These are phyloP conservation scores for Tiliacea aurago DNA, from an alignment of 2,888 invertebrate species.

Conservation along the genomic window DNA sequence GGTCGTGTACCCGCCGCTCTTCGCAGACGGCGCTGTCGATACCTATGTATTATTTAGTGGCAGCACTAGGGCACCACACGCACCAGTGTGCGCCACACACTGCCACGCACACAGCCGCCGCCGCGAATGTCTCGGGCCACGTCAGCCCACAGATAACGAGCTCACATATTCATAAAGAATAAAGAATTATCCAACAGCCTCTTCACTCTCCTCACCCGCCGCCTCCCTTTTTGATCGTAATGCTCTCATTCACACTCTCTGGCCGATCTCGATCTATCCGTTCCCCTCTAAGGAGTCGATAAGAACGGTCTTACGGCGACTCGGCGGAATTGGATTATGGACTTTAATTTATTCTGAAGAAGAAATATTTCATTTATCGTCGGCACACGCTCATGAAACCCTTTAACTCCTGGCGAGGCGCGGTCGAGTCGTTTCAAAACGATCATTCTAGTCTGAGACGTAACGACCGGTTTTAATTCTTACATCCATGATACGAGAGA, in stretches of 20 bases:
- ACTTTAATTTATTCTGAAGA: constrained; percentile 89
- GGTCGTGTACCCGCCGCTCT: constrained; percentile 90
- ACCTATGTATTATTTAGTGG: constrained; percentile 90
- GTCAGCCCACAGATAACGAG: constrained; percentile 88
- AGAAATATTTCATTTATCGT: constrained; percentile 89
- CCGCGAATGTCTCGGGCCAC: constrained; percentile 81
- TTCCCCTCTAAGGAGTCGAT: constrained; percentile 85
- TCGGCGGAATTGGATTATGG: constrained; percentile 85
- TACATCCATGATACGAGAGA: constrained; percentile 86
- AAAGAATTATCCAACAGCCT: constrained; percentile 89
- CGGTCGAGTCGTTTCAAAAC: constrained; percentile 84
- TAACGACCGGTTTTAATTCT: constrained; percentile 89
- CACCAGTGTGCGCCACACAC: constrained; percentile 66
- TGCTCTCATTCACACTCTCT: constrained; percentile 90
- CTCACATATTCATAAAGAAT: constrained; percentile 91
- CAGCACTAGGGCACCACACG: constrained; percentile 80
- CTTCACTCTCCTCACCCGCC: constrained; percentile 78
- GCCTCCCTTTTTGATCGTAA: constrained; percentile 81
- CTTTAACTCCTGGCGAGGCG: constrained; percentile 82
- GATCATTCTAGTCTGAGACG: constrained; percentile 84
- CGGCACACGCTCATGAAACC: constrained; percentile 85
- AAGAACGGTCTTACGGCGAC: constrained; percentile 80
- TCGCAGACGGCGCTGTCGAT: constrained; percentile 88
- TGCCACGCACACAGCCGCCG: constrained; percentile 76
- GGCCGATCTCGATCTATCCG: constrained; percentile 88